These are phyloP conservation scores for Hofmannophila pseudospretella DNA, from an alignment of 2,888 invertebrate genomes.

Conservation along the genomic window DNA sequence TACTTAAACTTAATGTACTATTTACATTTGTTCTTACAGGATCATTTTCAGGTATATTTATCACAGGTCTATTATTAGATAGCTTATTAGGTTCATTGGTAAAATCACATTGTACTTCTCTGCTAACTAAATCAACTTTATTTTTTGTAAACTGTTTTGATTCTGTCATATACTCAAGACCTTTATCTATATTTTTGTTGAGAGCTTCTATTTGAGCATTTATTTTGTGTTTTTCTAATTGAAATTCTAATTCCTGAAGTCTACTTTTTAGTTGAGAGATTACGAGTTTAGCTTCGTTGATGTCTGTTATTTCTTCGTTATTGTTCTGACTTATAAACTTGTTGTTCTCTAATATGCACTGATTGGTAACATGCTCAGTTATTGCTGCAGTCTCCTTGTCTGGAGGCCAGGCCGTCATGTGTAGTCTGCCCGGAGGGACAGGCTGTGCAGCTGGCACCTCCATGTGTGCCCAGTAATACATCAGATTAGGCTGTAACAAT, in stretches of 20 bases:
- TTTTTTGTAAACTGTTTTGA: conserved; percentile 24
- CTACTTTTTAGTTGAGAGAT: conserved; percentile 56
- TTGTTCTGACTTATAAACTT: conserved; percentile 48
- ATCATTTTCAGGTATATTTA: conserved; percentile 63
- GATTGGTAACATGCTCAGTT: conserved; percentile 33
- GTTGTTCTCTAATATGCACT: conserved; percentile 39
- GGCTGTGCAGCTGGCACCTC: conserved; percentile 82
- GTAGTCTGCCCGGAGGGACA: conserved; percentile 85
- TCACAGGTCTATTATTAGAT: conserved; percentile 55
- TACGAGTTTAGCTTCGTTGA: conserved; percentile 54
- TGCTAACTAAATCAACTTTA: conserved; percentile 42
- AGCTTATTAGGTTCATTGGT: conserved; percentile 42
- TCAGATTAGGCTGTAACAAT: conserved; percentile 87
- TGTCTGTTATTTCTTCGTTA: conserved; percentile 58
- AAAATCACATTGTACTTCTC: conserved; percentile 48
- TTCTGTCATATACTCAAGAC: conserved; percentile 30
- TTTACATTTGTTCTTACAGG: conserved; percentile 60
- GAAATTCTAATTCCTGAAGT: conserved; percentile 55
- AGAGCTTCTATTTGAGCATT: conserved; percentile 52
- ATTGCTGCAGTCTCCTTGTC: conserved; percentile 42
- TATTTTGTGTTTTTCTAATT: conserved; percentile 58
- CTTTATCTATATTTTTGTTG: conserved; percentile 51
- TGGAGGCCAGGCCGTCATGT: conserved; percentile 86
- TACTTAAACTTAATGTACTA: conserved; percentile 61
- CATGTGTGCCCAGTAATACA: conserved; percentile 94